These are phyloP conservation scores for Poeciliopsis retropinna DNA, from an alignment of 2,113 vertebrate species.

Conservation along the genomic window DNA sequence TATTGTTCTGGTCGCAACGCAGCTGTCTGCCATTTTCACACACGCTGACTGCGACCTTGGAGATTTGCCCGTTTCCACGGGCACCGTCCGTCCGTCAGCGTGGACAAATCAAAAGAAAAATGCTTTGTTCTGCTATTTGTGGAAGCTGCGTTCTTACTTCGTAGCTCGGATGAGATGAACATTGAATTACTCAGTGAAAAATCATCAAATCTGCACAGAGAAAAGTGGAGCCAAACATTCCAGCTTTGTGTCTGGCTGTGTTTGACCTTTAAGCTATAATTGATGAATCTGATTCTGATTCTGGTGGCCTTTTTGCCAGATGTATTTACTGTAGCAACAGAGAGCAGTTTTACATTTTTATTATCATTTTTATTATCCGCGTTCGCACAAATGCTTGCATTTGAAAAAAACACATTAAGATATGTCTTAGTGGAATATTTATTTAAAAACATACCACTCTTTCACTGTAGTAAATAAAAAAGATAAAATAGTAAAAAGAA, in stretches of 20 bases:
- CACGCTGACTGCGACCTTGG: conserved; percentile 42
- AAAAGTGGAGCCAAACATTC: conserved; percentile 20
- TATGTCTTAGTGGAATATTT: not conserved
- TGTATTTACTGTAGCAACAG: conserved; percentile 23
- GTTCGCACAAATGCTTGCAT: conserved; percentile 1
- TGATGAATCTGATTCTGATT: conserved; percentile 42
- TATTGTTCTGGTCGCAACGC: conserved; percentile 62
- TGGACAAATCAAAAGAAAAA: conserved; percentile 40
- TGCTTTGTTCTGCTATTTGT: conserved; percentile 29
- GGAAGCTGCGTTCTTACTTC: conserved; percentile 32
- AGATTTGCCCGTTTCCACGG: conserved; percentile 23
- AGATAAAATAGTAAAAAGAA: not conserved
- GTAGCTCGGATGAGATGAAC: conserved; percentile 47
- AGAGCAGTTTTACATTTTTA: conserved; percentile 25
- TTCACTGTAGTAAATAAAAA: not conserved
- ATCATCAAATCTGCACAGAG: conserved; percentile 30
- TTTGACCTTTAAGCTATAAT: conserved; percentile 61
- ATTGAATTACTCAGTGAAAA: conserved; percentile 39
- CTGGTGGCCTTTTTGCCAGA: conserved; percentile 36
- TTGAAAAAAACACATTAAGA: not conserved
- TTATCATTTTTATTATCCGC: not conserved
- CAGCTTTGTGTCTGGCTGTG: conserved; percentile 5
- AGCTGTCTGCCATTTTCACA: conserved; percentile 49
- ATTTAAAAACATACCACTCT: not conserved
- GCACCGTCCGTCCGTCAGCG: conserved; percentile 49